Evolutionary conservation across 2,797 vertebrate genomes (phyloP).

Genomic region (Oreochromis mossambicus): DNA sequence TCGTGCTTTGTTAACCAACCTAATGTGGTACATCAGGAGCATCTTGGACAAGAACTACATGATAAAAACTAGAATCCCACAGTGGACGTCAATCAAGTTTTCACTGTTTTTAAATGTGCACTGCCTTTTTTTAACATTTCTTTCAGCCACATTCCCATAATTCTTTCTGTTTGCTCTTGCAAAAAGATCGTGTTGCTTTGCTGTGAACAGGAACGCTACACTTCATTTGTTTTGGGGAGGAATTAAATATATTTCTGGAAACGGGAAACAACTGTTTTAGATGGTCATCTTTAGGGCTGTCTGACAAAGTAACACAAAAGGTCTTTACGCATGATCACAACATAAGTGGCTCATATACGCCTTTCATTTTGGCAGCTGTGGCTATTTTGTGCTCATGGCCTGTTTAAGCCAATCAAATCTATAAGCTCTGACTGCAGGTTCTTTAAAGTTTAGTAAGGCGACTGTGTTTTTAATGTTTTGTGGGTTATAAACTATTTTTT

Average conservation of each 20-base stretch:
- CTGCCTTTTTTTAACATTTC: not conserved
- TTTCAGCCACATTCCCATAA: not conserved
- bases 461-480: not conserved
- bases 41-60: not conserved
- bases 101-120: not conserved
- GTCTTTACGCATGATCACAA: not conserved
- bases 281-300: not conserved
- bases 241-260: not conserved
- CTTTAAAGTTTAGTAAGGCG: not conserved
- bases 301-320: not conserved
- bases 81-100: not conserved
- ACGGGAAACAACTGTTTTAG: not conserved
- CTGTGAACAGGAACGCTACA: rapidly evolving
- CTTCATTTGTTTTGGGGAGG: not conserved
- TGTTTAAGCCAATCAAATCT: not conserved
- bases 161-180: not conserved
- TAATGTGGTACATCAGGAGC: not conserved
- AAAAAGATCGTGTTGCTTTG: not conserved
- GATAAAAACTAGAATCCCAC: not conserved
- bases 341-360: rapidly evolving
- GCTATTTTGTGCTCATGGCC: not conserved
- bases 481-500: not conserved
- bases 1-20: not conserved
- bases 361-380: not conserved
- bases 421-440: not conserved